Base-by-base conservation (phyloP, 1,140 invertebrate genomes). In the Eupeodes corollae region DNA sequence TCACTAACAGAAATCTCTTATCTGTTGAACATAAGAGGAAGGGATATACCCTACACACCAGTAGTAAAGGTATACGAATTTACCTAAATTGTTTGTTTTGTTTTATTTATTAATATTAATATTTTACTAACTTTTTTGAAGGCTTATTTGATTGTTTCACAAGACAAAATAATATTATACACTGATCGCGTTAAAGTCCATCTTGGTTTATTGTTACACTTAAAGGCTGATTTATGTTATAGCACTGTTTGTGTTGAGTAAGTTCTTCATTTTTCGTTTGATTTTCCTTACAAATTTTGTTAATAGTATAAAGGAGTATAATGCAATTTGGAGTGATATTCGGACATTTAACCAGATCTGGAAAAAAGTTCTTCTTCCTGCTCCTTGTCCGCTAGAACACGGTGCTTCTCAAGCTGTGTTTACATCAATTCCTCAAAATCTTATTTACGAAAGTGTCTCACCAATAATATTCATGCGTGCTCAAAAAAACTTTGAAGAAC, bases 1-100 rank as follows among this genome's bases (percentile, higher is more conserved):
- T 84, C 89, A 2, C 66, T 97, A 32, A 91, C 95, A 57, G 91
- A 96, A 69, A 85, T 94, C 14, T 89, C 91, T 2, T 96, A 93
- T 88, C 68, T 98, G 6, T 75, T 98, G 14, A 99, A 98, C 66
- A 79, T 99, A n/a, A 76, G 96, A 8, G 93, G 92, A 5, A 76
- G 79, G 43, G 95, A 98, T 68, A 78, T 95, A 49, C 84, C 86
- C 0, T 87, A 82, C 59, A 91, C 85, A 21, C 92, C 94, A 0
- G 82, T 95, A 70, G 89, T 73, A 60, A 79, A 69, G 56, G 49
- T 46, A 63, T 67, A 45, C 9, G n/a, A 3, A 33, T 48, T 5
- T n/a, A 19, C 6, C 6, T 8, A 26, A 26, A 26, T 8, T 26
- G 3, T 26, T 3, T 26, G 21, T 16, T n/a, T n/a, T n/a, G n/a